Evolutionary conservation across 2,888 invertebrate genomes (phyloP), one percentile per base, ranked within the genome.

Genomic region (Merodon equestris): DNA sequence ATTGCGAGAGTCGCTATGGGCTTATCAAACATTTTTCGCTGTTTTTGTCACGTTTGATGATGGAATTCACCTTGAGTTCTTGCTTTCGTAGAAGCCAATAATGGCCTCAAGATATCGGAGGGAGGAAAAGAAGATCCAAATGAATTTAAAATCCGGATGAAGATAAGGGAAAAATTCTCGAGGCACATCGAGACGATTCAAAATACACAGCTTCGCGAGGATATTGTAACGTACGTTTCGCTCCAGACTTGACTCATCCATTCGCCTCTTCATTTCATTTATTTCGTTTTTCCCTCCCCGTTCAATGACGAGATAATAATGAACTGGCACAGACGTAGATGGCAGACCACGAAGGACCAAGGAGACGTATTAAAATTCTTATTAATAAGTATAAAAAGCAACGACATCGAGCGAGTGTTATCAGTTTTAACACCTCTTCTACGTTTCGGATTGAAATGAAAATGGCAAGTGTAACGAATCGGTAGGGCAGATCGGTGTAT

Each of bases 11-110:
- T 47, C 57, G 42, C 57, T 36, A 13, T 58, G 56, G 66, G 66
- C 72, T 77, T 77, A 77, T 77, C 77, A 77, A 72, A 45, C 42
- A 40, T 53, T 58, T 77, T 77, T 79, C 79, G 68, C 79, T 79
- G 74, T 79, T 74, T 79, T 79, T 79, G 79, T 79, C 79, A 79
- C 79, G 74, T 73, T 79, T 68, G 74, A 74, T 79, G 79, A 79
- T 79, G 79, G 79, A 79, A 79, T 79, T 79, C 74, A 79, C 79
- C 68, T 79, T 70, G 73, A 68, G 68, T 61, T 57, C 18, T 19
- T 5, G 9, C 18, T 14, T 50, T 9, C 51, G 58, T 66, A 53
- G 53, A 61, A 27, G 27, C 50, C 15, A 50, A 40, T 48, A 48
- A n/a, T n/a, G n/a, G n/a, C n/a, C n/a, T n/a, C 27, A 7, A 27